These are phyloP conservation scores for Allygus modestus DNA, from an alignment of 2,888 invertebrate genomes.

Conservation along the genomic window DNA sequence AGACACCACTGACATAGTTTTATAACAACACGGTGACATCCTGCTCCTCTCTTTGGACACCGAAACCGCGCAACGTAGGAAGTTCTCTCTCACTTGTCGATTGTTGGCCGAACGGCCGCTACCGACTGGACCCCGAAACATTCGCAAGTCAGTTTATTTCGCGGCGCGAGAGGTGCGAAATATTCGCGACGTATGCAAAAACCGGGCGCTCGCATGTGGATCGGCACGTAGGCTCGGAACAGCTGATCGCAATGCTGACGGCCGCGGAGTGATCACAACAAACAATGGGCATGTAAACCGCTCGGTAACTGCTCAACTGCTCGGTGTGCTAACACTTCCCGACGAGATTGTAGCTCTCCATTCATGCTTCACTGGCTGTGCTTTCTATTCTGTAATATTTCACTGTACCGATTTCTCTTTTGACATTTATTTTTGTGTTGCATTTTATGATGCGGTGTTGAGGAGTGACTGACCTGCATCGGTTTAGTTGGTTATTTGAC, in stretches of 20 bases:
- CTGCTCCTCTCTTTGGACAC: too few relatives aligned
- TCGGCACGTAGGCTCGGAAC: constrained; percentile 37
- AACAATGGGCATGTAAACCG: constrained; percentile 22
- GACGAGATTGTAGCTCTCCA: neutral
- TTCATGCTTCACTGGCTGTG: constrained; percentile 1
- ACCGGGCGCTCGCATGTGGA: constrained; percentile 18
- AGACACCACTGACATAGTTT: too few relatives aligned
- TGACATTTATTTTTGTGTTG: neutral
- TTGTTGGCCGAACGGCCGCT: neutral
- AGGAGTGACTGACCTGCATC: neutral
- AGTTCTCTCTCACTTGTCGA: too few relatives aligned
- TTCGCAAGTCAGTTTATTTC: constrained; percentile 39
- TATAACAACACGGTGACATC: too few relatives aligned
- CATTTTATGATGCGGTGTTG: neutral
- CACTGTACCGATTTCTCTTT: constrained; percentile 4
- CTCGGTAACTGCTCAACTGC: too few relatives aligned
- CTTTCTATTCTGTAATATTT: constrained; percentile 11
- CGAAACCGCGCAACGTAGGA: too few relatives aligned
- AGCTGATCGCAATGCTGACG: constrained; percentile 10
- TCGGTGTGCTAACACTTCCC: neutral
- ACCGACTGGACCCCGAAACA: constrained; percentile 4
- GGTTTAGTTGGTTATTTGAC: too few relatives aligned
- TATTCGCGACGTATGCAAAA: constrained; percentile 54
- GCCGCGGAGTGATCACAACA: constrained; percentile 3
- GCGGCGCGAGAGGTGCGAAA: constrained; percentile 35